Base-by-base conservation (phyloP, 2,888 invertebrate genomes). In the Pomacea canaliculata region DNA sequence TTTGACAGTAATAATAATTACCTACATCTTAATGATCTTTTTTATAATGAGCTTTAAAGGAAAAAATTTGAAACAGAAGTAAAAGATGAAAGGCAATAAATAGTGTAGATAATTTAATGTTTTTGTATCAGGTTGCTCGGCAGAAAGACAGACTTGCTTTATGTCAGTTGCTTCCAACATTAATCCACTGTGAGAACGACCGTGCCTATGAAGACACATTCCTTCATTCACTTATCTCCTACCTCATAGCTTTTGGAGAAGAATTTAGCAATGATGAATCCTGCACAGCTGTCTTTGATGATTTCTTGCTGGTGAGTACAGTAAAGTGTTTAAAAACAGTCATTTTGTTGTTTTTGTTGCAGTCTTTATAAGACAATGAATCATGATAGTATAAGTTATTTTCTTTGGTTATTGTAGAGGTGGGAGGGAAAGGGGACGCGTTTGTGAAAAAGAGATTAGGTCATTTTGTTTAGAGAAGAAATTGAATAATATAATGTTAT, bases 201-300 rank as follows among this genome's bases (percentile, higher is more conserved):
- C 93, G 97, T 80, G 96, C 97, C 1, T 97, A 96, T 90, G 97
- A 97, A 90, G 98, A 98, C 92, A 97, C 97, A 9, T 97, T 97
- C 90, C 91, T 98, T 76, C 98, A 98, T 92, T 96, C 96, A 19
- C 92, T 98, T 85, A 96, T 94, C 37, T 95, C 96, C 0, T 91
- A 96, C 69, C 92, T 98, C 12, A 95, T 97, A 83, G 95, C 95
- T 79, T 94, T 97, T 93, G 94, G 95, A 7, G 98, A 98, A 83
- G 97, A 97, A 91, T 98, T 98, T 89, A 93, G 95, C 82, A 95
- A 96, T 0, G 97, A 97, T 91, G 97, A 97, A 84, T 97, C 98
- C 89, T 97, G 97, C 91, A 97, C 97, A 5, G 96, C 96, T 1
- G 93, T 98, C 67, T 97, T 98, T 92, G 97, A 98, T 91, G 97